Base-by-base conservation (phyloP, 2,113 vertebrate species). In the Pelecanoides urinatrix region DNA sequence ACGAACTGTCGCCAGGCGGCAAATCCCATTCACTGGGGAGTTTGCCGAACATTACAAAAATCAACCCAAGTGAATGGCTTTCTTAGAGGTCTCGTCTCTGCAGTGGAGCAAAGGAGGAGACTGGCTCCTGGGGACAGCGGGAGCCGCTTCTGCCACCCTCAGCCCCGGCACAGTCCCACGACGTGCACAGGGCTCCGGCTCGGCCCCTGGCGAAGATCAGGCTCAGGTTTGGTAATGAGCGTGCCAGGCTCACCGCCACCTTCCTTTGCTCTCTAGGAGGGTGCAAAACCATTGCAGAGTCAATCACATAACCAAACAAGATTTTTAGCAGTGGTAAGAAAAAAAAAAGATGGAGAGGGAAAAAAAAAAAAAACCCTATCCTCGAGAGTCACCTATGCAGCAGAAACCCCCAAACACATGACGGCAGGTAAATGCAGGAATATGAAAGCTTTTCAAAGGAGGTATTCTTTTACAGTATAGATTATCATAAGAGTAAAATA, bases 401-500 rank as follows among this genome's bases (percentile, higher is more conserved):
- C 63, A 75, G 47, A 74, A 74, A 10, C 13, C 16, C 53, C 53
- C 81, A 55, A 55, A 55, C 19, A 32, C 53, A 10, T 3, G 8
- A 30, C 5, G 20, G 56, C 63, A 80, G 78, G 50, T 44, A 88
- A 86, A 88, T 27, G 45, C 0, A 3, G 68, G 21, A 63, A 65
- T 29, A 40, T 25, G 90, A 73, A 75, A 49, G 30, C 63, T 72
- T 75, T 71, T 49, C 1, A 32, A 67, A 75, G 59, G 36, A 75
- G 25, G 30, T 17, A 18, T 52, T 52, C 84, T 85, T 82, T 71
- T 86, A n/a, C 59, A 65, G 85, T 34, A 38, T 3, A 58, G 75
- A 71, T 42, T 52, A 90, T 78, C 66, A 49, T 30, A 77, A 79
- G 2, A 90, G 68, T 55, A 73, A 96, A 94, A 94, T 79, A 94